Conservation (phyloP, 2,797 vertebrate species). For the Nasua narica region DNA sequence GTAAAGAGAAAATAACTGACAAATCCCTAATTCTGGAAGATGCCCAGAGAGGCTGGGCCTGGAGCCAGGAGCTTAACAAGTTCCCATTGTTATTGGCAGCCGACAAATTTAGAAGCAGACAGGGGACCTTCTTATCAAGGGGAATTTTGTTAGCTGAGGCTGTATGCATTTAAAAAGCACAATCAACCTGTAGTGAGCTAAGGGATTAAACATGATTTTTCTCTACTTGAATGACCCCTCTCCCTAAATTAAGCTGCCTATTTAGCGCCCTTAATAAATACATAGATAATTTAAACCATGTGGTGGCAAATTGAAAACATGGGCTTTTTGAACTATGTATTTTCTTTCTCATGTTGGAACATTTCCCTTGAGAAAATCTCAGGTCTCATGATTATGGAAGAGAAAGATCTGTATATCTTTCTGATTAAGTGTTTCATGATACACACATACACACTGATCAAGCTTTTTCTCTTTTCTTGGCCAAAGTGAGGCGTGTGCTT, state of each 20-base stretch:
- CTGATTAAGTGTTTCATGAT: slow-evolving; percentile 84
- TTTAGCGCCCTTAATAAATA: slow-evolving; percentile 92
- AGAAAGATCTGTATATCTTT: slow-evolving; percentile 84
- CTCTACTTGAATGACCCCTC: slow-evolving; percentile 86
- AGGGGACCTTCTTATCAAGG: slow-evolving; percentile 67
- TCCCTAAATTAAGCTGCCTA: slow-evolving; percentile 87
- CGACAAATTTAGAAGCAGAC: slow-evolving; percentile 67
- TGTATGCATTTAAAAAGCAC: slow-evolving; percentile 76
- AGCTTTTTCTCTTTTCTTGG: slow-evolving; percentile 64
- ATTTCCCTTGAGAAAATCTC: slow-evolving; percentile 89
- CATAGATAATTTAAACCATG: slow-evolving; percentile 94
- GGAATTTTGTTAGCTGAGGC: slow-evolving; percentile 70
- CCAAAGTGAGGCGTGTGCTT: slow-evolving; percentile 67
- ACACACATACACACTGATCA: slow-evolving; percentile 37
- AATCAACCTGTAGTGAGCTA: slow-evolving; percentile 83
- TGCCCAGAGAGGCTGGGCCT: slow-evolving; percentile 41
- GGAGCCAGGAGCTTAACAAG: slow-evolving; percentile 58
- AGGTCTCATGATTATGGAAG: slow-evolving; percentile 86
- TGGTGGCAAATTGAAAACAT: slow-evolving; percentile 93
- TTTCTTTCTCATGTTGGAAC: slow-evolving; percentile 92
- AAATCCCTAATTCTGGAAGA: slow-evolving; percentile 48
- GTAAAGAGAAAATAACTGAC: slow-evolving; percentile 35
- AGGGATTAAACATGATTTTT: slow-evolving; percentile 83
- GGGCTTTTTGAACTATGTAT: slow-evolving; percentile 90
- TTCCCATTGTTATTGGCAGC: slow-evolving; percentile 73